Evolutionary conservation across 2,888 invertebrate genomes (phyloP).

Genomic region (Cryptophagus acutangulus): DNA sequence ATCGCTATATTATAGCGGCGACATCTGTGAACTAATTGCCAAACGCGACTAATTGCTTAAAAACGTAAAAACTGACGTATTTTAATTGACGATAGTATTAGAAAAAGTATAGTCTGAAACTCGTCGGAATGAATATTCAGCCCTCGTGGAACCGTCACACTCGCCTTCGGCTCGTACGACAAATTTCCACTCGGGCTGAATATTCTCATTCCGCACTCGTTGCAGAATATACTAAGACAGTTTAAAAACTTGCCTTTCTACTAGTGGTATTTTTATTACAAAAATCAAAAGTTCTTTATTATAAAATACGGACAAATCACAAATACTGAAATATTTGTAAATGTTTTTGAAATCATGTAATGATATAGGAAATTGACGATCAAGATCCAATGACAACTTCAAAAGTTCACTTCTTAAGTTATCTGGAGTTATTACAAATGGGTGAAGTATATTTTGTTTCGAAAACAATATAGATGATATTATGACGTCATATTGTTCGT

Average conservation of each 20-base stretch:
- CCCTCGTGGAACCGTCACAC: no score
- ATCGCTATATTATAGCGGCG: no score
- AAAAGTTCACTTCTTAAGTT: slow-evolving; percentile 8
- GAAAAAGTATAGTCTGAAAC: no score
- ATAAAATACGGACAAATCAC: slow-evolving; percentile 7
- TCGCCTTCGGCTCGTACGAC: no score
- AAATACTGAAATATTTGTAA: slow-evolving; percentile 3
- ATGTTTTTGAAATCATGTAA: neutral
- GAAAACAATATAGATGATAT: slow-evolving; percentile 12
- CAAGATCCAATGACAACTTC: slow-evolving; percentile 8
- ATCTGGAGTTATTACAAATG: slow-evolving; percentile 12
- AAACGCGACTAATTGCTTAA: no score
- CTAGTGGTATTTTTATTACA: slow-evolving; percentile 13
- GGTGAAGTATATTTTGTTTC: slow-evolving; percentile 12
- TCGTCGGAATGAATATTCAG: no score
- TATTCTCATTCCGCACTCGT: neutral
- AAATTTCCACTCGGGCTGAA: no score
- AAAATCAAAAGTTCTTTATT: slow-evolving; percentile 11
- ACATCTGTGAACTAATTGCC: no score
- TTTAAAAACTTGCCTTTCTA: slow-evolving; percentile 1
- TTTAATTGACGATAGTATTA: no score
- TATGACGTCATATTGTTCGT: slow-evolving; percentile 8
- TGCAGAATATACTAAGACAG: neutral
- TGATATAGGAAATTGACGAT: slow-evolving; percentile 3
- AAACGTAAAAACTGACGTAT: no score